Base-by-base conservation (phyloP, 1,140 invertebrate genomes). In the Drepana arcuata region DNA sequence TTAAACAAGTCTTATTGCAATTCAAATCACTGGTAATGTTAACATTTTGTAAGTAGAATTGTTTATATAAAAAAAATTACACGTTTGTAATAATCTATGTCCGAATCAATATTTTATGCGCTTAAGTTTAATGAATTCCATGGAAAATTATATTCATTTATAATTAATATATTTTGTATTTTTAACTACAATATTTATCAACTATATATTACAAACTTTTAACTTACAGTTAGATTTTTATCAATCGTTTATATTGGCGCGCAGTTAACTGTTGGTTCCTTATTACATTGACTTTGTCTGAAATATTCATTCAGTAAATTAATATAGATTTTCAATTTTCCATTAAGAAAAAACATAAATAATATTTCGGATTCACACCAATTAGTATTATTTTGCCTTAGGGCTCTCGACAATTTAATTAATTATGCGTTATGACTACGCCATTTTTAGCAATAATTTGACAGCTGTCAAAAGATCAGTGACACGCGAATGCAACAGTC, bases 121-220 rank as follows among this genome's bases (percentile, higher is more conserved):
- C 74, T 78, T 81, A 81, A 60, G 47, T 65, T 59, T 77, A 74
- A 63, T 71, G 71, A 79, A 79, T 79, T 81, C 70, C 73, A 75
- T 81, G 74, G 68, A 81, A 79, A 79, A 81, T 81, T 81, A 81
- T 77, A 74, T 78, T 81, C 68, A 81, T 78, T 81, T 79, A 70
- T 75, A 75, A 73, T 75, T 57, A n/a, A 77, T 77, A 79, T 81
- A 78, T 75, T 75, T 79, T 77, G 63, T 81, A 73, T 81, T 74
- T 64, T 77, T 77, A 79, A 77, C 77, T 81, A 81, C 61, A 80
- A 48, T 71, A 71, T 69, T 81, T 78, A 78, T 71, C 48, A 77
- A 73, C 77, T 81, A 81, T 81, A 79, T 79, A 79, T 77, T 79
- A 81, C 77, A 81, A 70, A 70, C 51, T 64, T 70, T 77, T 77